A percentile compares a stretch with the other conserved stretches of the same genome.
phyloP scores from a whole-genome alignment of 2,888 invertebrate genomes.

The Amitus sp. region DNA sequence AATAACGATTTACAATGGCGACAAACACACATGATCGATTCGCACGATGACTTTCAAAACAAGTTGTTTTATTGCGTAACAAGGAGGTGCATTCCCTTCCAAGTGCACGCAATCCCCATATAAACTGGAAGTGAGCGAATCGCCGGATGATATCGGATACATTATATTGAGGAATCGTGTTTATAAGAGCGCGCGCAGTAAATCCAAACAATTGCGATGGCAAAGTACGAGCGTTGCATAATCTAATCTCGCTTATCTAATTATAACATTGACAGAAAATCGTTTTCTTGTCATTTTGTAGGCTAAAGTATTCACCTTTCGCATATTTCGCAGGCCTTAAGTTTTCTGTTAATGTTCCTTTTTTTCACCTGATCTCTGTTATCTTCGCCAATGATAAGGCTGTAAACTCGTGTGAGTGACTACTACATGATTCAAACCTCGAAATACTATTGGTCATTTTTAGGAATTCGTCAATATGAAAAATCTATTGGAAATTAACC shows the following conservation, averaged over 20 bases:
- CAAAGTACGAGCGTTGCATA: slow-evolving; percentile 56
- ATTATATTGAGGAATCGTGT: too few species aligned
- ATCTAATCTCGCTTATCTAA: slow-evolving; percentile 58
- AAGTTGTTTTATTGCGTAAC: slow-evolving; percentile 45
- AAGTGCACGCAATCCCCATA: neutral
- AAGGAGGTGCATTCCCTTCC: slow-evolving; percentile 14
- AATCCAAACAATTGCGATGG: slow-evolving; percentile 55
- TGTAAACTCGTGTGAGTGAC: slow-evolving; percentile 1
- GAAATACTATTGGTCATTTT: too few species aligned
- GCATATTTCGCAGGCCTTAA: neutral
- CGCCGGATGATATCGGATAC: too few species aligned
- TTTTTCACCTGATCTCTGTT: slow-evolving; percentile 4
- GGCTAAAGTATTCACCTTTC: neutral
- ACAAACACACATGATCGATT: slow-evolving; percentile 4
- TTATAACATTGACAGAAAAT: slow-evolving; percentile 43
- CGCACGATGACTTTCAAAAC: slow-evolving; percentile 18
- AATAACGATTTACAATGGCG: slow-evolving; percentile 18
- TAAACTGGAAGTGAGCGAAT: too few species aligned
- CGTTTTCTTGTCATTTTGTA: too few species aligned
- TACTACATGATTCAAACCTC: too few species aligned
- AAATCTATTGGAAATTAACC: too few species aligned
- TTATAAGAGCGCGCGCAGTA: neutral
- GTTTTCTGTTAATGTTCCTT: neutral
- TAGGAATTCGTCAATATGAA: too few species aligned
- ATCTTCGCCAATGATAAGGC: neutral